A percentile compares a stretch with the other conserved stretches of the same genome.
These are phyloP conservation scores for Apostichopus parvimensis DNA, from an alignment of 35 echinoderm and acorn worm species.

Conservation along the genomic window DNA sequence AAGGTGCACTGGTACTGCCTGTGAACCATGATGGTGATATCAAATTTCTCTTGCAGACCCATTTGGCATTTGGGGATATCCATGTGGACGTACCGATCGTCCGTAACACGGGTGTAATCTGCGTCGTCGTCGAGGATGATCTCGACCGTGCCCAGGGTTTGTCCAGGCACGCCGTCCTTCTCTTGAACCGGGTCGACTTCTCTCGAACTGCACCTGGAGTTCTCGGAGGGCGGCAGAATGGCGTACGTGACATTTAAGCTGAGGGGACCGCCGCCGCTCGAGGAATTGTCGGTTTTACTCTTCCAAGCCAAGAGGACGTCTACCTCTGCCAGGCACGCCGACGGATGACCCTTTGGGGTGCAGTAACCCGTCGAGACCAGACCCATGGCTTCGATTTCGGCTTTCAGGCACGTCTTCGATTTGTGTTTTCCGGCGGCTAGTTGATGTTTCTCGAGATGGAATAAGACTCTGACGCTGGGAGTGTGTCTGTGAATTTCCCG, in stretches of 20 bases:
- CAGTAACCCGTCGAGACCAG: constrained; percentile 1
- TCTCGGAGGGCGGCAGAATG: not conserved
- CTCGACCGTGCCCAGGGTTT: constrained; percentile 8
- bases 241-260: constrained; percentile 12
- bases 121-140: not conserved
- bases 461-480: constrained; percentile 30
- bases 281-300: not conserved
- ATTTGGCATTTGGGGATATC: constrained; percentile 14
- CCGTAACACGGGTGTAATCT: constrained; percentile 1
- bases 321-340: constrained; percentile 16
- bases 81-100: constrained; percentile 43
- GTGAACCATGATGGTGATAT: constrained; percentile 50
- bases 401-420: constrained; percentile 24
- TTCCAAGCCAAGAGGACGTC: constrained; percentile 38
- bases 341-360: constrained; percentile 7
- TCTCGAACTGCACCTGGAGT: not conserved
- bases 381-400: constrained; percentile 8
- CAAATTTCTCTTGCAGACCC: constrained; percentile 44
- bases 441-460: constrained; percentile 37
- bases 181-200: not conserved
- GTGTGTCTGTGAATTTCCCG: constrained; percentile 14
- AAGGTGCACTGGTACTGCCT: constrained; percentile 32
- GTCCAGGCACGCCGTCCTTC: not conserved
- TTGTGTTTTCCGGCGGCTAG: not conserved
- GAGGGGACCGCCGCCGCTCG: not conserved